Conservation (phyloP, 1,140 invertebrate species). For the Temnothorax curvispinosus region DNA sequence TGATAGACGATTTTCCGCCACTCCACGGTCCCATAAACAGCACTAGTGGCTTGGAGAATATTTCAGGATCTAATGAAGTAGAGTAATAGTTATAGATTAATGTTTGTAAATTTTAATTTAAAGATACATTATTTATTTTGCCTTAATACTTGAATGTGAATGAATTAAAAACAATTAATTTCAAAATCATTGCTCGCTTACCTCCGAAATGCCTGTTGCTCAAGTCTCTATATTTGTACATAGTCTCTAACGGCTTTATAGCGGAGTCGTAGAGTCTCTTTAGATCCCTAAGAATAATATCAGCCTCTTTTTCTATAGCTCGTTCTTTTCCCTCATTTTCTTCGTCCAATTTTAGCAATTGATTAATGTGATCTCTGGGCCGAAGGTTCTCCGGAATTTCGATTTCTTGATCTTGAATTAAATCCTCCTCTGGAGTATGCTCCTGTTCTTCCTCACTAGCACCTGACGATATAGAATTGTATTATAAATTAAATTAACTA, state of each 20-base stretch:
- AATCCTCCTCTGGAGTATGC: slow-evolving; percentile 85
- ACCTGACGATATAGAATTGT: not conserved
- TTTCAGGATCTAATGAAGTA: slow-evolving; percentile 91
- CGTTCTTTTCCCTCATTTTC: slow-evolving; percentile 90
- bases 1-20: slow-evolving; percentile 97
- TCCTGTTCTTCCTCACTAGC: slow-evolving; percentile 71
- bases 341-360: slow-evolving; percentile 92
- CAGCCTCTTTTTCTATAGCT: slow-evolving; percentile 90
- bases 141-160: not conserved
- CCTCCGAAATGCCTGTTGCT: slow-evolving; percentile 96
- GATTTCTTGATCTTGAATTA: slow-evolving; percentile 89
- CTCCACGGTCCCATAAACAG: slow-evolving; percentile 98
- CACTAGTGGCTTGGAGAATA: slow-evolving; percentile 97
- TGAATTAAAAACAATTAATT: not conserved
- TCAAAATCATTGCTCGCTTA: slow-evolving; percentile 67
- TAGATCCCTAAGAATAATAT: slow-evolving; percentile 93
- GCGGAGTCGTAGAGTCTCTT: slow-evolving; percentile 95
- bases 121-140: not conserved
- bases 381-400: slow-evolving; percentile 92
- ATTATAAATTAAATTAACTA: not conserved
- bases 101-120: not conserved
- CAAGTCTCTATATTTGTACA: slow-evolving; percentile 96
- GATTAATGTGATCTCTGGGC: slow-evolving; percentile 92
- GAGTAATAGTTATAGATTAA: not conserved
- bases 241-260: slow-evolving; percentile 94